Evolutionary conservation across 2,888 invertebrate genomes (phyloP).

Genomic region (Panzeria rudis): DNA sequence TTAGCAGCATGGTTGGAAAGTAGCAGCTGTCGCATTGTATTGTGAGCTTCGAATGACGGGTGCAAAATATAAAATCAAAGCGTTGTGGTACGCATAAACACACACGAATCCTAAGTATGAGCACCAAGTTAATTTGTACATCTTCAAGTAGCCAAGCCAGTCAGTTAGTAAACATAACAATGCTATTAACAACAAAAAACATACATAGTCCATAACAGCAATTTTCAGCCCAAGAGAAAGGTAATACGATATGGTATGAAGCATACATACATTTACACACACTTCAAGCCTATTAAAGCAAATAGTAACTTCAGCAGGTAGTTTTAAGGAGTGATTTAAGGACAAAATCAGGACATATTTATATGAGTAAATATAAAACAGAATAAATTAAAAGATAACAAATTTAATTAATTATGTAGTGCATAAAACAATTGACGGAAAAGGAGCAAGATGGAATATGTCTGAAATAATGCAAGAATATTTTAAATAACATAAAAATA

Average conservation of each 20-base stretch:
- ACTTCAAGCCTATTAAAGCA: neutral
- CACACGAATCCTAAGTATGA: conserved; percentile 3
- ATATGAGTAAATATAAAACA: neutral
- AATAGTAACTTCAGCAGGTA: conserved; percentile 37
- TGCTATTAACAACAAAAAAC: conserved; percentile 32
- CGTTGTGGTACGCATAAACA: neutral
- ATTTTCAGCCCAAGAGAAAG: conserved; percentile 1
- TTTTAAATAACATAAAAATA: neutral
- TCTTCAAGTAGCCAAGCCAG: conserved; percentile 11
- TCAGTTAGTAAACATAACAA: conserved; percentile 11
- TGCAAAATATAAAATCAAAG: conserved; percentile 3
- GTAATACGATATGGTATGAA: conserved; percentile 39
- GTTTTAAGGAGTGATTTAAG: conserved; percentile 1
- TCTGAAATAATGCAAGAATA: neutral
- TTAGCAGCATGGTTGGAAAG: conserved; percentile 12
- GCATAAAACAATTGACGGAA: neutral
- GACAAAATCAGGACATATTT: neutral
- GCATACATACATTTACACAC: neutral
- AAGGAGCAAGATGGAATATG: neutral
- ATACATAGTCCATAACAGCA: conserved; percentile 13
- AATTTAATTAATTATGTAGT: neutral
- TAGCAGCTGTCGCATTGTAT: conserved; percentile 56
- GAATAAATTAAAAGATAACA: neutral
- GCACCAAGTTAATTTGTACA: neutral
- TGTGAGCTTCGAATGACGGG: conserved; percentile 16